These are phyloP conservation scores for Anarrhichthys ocellatus DNA, from an alignment of 2,113 vertebrate species.

Conservation along the genomic window DNA sequence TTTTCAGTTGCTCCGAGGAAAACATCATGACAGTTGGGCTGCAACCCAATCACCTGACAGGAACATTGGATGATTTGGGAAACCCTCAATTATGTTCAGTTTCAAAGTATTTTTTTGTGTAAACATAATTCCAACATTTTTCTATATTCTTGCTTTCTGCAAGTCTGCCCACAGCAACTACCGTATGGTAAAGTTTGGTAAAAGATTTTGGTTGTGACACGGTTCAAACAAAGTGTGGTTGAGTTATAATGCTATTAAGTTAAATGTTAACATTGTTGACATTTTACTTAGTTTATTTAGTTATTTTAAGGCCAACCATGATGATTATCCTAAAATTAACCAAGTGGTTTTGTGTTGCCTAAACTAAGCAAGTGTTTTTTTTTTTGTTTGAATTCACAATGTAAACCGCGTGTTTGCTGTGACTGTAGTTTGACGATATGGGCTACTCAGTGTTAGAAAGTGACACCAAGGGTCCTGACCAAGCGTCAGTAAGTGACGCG, in stretches of 20 bases:
- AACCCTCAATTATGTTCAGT: neutral
- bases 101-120: neutral
- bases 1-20: neutral
- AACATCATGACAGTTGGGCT: neutral
- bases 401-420: no score
- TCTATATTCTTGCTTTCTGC: neutral
- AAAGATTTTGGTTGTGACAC: neutral
- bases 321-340: no score
- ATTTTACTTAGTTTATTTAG: no score
- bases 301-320: no score
- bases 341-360: no score
- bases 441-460: no score
- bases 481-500: no score
- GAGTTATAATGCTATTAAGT: neutral
- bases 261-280: no score
- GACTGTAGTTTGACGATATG: no score
- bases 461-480: no score
- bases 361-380: no score
- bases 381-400: no score
- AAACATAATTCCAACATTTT: neutral
- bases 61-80: neutral
- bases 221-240: neutral
- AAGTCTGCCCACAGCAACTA: neutral
- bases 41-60: neutral
- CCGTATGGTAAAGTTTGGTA: neutral